phyloP scores from a whole-genome alignment of 2,797 vertebrate genomes.

The Mycteria americana region DNA sequence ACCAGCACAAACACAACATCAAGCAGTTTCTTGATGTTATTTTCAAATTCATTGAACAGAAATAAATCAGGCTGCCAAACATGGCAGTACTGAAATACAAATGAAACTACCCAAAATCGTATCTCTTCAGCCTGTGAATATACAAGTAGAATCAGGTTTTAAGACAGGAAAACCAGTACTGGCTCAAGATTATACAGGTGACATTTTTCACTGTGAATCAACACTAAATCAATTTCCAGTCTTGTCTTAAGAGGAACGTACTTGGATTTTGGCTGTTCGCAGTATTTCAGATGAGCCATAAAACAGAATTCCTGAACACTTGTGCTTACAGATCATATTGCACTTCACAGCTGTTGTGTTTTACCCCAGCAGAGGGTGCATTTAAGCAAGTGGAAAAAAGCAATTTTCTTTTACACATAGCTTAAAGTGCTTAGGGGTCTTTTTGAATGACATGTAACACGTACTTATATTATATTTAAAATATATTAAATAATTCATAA shows the following conservation, averaged over 20 bases:
- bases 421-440: conserved; percentile 22
- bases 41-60: not conserved
- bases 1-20: not conserved
- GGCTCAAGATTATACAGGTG: not conserved
- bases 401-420: conserved; percentile 3
- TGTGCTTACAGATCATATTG: conserved; percentile 42
- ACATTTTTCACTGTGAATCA: not conserved
- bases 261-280: not conserved
- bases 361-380: conserved; percentile 64
- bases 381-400: conserved; percentile 58
- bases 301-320: conserved; percentile 33
- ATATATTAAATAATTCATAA: not conserved
- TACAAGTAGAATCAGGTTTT: not conserved
- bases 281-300: conserved; percentile 3
- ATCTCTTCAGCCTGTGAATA: not conserved
- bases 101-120: not conserved
- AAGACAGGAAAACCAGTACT: not conserved
- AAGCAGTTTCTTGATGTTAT: not conserved
- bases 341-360: conserved; percentile 54
- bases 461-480: not conserved
- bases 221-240: not conserved
- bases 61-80: not conserved
- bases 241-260: not conserved
- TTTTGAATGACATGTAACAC: conserved; percentile 4
- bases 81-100: not conserved